Evolutionary conservation across 2,797 vertebrate genomes (phyloP).

Genomic region (Adelosebastes latens): DNA sequence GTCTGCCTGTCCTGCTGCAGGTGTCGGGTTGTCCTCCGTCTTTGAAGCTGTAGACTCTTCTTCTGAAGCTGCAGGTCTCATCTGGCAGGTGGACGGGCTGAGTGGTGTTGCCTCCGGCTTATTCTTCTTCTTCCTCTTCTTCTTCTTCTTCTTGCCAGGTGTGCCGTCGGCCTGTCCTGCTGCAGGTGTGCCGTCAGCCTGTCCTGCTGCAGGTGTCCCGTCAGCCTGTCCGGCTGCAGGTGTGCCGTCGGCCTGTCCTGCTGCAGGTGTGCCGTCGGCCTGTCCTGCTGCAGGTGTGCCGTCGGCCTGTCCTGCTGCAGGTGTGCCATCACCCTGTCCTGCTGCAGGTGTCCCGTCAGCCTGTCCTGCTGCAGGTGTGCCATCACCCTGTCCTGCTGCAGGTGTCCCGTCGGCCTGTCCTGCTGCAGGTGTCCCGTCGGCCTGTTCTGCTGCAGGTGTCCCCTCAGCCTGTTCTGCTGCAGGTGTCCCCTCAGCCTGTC

Average conservation of each 20-base stretch:
- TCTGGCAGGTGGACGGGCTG: background rate
- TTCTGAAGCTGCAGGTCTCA: slow-evolving; percentile 33
- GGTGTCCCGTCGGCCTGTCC: too few relatives aligned
- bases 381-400: accelerated
- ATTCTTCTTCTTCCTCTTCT: slow-evolving; percentile 47
- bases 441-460: background rate
- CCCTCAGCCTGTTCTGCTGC: too few relatives aligned
- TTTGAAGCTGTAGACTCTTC: slow-evolving; percentile 45
- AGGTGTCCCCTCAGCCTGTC: background rate
- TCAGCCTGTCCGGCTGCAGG: too few relatives aligned
- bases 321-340: accelerated
- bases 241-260: too few relatives aligned
- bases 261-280: background rate
- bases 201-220: too few relatives aligned
- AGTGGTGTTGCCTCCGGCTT: background rate
- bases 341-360: too few relatives aligned
- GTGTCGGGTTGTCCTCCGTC: background rate
- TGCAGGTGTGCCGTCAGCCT: too few relatives aligned
- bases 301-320: background rate
- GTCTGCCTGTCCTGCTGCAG: background rate
- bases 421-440: background rate
- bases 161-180: background rate
- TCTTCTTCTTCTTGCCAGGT: slow-evolving; percentile 60
- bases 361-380: too few relatives aligned
- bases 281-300: too few relatives aligned